These are phyloP conservation scores for Chironomus riparius DNA, from an alignment of 2,888 invertebrate genomes.

Conservation along the genomic window DNA sequence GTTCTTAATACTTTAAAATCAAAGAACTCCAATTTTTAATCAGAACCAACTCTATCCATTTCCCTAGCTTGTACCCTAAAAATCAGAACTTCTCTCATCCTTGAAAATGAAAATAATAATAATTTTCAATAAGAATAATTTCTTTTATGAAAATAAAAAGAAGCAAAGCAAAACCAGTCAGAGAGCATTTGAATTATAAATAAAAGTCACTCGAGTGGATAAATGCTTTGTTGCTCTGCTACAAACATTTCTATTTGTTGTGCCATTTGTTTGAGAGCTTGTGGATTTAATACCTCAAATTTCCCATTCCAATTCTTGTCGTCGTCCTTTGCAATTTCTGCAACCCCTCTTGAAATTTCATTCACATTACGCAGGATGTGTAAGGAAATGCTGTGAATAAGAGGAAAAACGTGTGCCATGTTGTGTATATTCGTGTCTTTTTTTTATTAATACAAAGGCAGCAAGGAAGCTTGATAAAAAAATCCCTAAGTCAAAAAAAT, in stretches of 20 bases:
- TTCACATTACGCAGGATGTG: background rate
- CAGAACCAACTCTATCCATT: background rate
- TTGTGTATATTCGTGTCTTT: background rate
- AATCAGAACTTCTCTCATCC: too few species aligned
- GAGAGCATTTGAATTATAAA: constrained; percentile 7
- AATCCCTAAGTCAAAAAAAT: background rate
- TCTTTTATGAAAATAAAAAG: background rate
- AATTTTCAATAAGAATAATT: background rate
- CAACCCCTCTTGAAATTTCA: background rate
- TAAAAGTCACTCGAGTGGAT: constrained; percentile 21
- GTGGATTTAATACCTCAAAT: constrained; percentile 17
- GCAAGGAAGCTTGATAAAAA: background rate
- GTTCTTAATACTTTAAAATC: too few species aligned
- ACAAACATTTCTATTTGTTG: background rate
- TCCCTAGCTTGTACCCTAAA: background rate
- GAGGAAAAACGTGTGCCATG: constrained; percentile 8
- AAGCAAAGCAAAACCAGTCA: background rate
- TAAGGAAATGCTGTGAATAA: background rate
- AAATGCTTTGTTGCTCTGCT: constrained; percentile 23
- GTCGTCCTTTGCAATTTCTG: background rate
- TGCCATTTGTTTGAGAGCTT: constrained; percentile 14
- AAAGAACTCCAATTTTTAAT: too few species aligned
- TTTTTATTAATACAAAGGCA: constrained; percentile 17
- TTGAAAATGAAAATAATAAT: too few species aligned
- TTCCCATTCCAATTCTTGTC: background rate